These are phyloP conservation scores for Urocynchramus pylzowi DNA, from an alignment of 2,113 vertebrate species.

Conservation along the genomic window DNA sequence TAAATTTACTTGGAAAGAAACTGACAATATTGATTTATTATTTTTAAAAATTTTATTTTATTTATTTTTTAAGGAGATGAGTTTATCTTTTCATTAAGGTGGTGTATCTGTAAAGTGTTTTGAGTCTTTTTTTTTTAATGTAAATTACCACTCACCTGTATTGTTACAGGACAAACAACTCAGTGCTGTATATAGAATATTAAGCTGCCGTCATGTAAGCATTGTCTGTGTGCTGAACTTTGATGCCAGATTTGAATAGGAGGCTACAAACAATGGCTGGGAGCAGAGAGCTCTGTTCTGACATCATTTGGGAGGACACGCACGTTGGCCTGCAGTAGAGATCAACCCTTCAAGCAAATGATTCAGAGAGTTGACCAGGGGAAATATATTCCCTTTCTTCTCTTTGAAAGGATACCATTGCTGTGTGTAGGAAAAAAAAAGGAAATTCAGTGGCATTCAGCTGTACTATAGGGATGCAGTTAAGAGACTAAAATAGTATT, in stretches of 20 bases:
- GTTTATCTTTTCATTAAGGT: neutral
- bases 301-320: fast-evolving
- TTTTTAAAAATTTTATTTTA: neutral
- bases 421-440: neutral
- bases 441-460: neutral
- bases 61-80: neutral
- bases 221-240: neutral
- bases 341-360: neutral
- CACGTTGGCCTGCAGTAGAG: fast-evolving
- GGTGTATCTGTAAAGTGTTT: neutral
- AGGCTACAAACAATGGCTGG: fast-evolving
- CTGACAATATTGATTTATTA: neutral
- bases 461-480: neutral
- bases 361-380: neutral
- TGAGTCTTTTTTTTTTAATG: neutral
- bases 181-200: neutral
- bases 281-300: neutral
- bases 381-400: neutral
- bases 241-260: neutral
- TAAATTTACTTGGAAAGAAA: neutral
- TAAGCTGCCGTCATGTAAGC: neutral
- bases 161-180: neutral
- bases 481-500: neutral
- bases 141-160: neutral
- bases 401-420: neutral